phyloP scores from a whole-genome alignment of 2,888 invertebrate genomes.

The Macrostomum cliftonense region DNA sequence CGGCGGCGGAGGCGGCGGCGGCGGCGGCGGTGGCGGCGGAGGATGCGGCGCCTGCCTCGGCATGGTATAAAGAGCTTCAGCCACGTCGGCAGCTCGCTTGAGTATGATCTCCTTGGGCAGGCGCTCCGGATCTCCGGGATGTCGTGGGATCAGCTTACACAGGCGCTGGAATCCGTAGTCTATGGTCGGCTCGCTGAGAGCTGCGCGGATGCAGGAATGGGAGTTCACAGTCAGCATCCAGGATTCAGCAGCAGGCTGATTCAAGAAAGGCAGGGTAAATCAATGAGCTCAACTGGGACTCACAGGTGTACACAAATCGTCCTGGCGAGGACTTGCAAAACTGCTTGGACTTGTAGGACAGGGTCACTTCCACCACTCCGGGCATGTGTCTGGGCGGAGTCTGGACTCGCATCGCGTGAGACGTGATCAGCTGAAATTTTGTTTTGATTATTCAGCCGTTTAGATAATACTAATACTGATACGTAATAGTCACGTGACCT shows the following conservation, averaged over 20 bases:
- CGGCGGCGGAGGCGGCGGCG: no score
- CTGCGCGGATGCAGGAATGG: constrained; percentile 43
- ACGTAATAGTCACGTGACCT: no score
- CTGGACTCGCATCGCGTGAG: no score
- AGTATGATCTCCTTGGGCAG: constrained; percentile 94
- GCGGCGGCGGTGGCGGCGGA: no score
- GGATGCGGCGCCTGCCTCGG: constrained; percentile 39
- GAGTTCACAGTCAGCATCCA: no score
- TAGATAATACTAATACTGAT: no score
- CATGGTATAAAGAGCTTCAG: constrained; percentile 92
- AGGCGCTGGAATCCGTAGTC: constrained; percentile 96
- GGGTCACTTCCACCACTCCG: constrained; percentile 89
- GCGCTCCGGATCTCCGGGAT: constrained; percentile 95
- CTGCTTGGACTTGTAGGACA: constrained; percentile 94
- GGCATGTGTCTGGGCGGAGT: constrained; percentile 53
- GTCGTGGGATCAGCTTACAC: constrained; percentile 87
- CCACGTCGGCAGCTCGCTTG: constrained; percentile 92
- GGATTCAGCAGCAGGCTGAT: no score
- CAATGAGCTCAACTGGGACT: constrained; percentile 42
- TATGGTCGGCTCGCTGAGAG: constrained; percentile 92
- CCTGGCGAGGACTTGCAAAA: constrained; percentile 95
- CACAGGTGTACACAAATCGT: constrained; percentile 96
- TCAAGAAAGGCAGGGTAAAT: no score
- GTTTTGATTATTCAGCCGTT: no score
- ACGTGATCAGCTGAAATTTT: constrained; percentile 51